Conservation (phyloP, 2,888 invertebrate genomes). For the Scaptomyza flava region DNA sequence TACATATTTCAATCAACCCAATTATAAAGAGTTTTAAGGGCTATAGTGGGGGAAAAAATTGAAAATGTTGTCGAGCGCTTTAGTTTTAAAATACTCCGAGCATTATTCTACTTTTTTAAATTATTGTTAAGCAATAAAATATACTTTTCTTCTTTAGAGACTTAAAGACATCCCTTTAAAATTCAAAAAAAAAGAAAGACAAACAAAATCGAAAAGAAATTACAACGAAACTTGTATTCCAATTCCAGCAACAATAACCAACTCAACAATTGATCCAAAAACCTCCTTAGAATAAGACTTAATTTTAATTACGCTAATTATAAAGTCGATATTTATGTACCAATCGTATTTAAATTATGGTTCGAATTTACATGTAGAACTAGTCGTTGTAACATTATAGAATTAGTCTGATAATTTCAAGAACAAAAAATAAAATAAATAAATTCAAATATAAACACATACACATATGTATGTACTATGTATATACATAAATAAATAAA, state of each 20-base stretch:
- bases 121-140: constrained; percentile 9
- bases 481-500: constrained; percentile 28
- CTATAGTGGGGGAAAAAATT: background rate
- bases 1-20: no score
- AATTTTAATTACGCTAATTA: constrained; percentile 42
- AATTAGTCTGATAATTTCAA: constrained; percentile 36
- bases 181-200: constrained; percentile 3
- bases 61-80: background rate
- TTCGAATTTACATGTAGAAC: constrained; percentile 68
- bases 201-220: constrained; percentile 46
- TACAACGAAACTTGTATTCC: constrained; percentile 57
- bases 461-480: constrained; percentile 4
- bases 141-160: background rate
- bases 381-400: constrained; percentile 54
- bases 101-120: background rate
- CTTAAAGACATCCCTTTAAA: background rate
- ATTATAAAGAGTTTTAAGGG: background rate
- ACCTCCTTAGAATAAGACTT: constrained; percentile 53
- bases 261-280: constrained; percentile 41
- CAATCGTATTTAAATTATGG: constrained; percentile 55
- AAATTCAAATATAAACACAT: constrained; percentile 29
- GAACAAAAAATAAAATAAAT: constrained; percentile 21
- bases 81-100: background rate
- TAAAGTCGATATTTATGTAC: constrained; percentile 43
- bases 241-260: constrained; percentile 32